Evolutionary conservation across 2,888 invertebrate genomes (phyloP), one percentile per base, ranked within the genome.

Genomic region (Mimachlamys varia): DNA sequence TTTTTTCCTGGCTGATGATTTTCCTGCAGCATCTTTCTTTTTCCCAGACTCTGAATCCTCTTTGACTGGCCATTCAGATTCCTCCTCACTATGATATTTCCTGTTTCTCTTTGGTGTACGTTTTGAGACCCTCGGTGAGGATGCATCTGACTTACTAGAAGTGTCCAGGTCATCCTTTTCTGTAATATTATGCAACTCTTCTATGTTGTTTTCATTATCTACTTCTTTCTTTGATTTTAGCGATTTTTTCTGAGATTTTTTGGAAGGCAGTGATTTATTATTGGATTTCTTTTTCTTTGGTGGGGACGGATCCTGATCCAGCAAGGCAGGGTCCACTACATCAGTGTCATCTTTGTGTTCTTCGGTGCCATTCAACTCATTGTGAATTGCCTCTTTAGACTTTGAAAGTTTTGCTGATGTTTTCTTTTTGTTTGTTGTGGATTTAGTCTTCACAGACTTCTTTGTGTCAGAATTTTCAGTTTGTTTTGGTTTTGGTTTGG

Each of bases 81-180:
- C 92, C 87, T 90, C 92, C 88, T 92, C 92, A 90, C 90, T 92
- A 49, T 92, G 90, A 88, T 92, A 92, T 88, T 92, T 92, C 22
- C 92, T 55, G 76, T 92, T 92, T 76, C 88, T 92, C 50, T 90
- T 90, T 2, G 92, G 92, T 44, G 92, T 92, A 2, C 92, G 90
- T 90, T 92, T 92, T 33, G 92, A 92, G 15, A 91, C 89, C 33
- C 92, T 38, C 22, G 92, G 92, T 76, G 92, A 92, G 17, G 90
- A 88, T 19, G 88, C 50, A 22, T 88, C 37, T 58, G 88, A 76
- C 17, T 88, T 89, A 49, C 89, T 89, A 62, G 88, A 76, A 76
- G 76, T 76, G 33, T 76, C 76, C 76, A 58, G 87, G 87, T 90
- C 62, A 88, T 88, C 89, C 33, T 89, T 91, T 89, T 38, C 89